These are phyloP conservation scores for Lagocephalus sceleratus DNA, from an alignment of 2,797 vertebrate species.

Conservation along the genomic window DNA sequence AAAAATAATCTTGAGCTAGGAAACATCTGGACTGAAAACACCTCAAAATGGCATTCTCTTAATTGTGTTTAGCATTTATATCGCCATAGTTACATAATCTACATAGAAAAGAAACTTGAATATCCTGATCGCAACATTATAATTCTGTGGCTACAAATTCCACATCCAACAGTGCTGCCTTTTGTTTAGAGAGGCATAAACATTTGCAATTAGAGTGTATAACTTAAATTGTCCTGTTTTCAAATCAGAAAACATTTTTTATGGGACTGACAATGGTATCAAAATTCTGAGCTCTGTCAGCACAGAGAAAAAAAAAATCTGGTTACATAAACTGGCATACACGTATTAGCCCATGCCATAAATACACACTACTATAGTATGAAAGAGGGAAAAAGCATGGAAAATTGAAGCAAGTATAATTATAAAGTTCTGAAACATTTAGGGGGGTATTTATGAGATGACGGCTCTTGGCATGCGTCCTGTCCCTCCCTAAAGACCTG, in stretches of 20 bases:
- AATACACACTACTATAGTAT: conserved; percentile 20
- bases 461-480: conserved; percentile 51
- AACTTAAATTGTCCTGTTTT: conserved; percentile 5
- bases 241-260: conserved; percentile 43
- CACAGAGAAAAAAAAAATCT: conserved; percentile 21
- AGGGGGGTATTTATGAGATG: conserved; percentile 58
- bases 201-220: conserved; percentile 36
- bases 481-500: conserved; percentile 32
- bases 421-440: conserved; percentile 50
- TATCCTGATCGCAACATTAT: too few species aligned
- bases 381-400: conserved; percentile 14
- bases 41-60: too few species aligned
- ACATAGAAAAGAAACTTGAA: too few species aligned
- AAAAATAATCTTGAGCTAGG: too few species aligned
- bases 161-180: conserved; percentile 10
- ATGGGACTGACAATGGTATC: conserved; percentile 42
- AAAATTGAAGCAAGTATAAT: conserved; percentile 45
- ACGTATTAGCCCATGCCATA: conserved; percentile 1
- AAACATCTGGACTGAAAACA: too few species aligned
- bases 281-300: conserved; percentile 31
- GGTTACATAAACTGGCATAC: conserved; percentile 21
- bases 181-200: conserved; percentile 16
- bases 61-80: too few species aligned
- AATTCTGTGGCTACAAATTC: conserved; percentile 14
- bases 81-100: too few species aligned